phyloP scores from a whole-genome alignment of 1,140 invertebrate species.

The Samia ricini region DNA sequence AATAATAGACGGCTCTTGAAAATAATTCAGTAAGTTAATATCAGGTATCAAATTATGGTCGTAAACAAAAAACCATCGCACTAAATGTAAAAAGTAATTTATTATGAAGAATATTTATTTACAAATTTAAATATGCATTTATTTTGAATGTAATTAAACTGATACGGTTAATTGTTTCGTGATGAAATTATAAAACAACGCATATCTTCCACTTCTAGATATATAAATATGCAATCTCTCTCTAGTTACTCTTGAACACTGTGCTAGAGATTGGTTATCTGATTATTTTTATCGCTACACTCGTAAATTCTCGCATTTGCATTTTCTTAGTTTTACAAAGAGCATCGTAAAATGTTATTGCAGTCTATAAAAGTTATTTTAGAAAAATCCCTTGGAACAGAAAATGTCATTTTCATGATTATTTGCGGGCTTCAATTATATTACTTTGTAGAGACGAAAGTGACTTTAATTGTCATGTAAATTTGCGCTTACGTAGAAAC shows the following conservation, averaged over 20 bases:
- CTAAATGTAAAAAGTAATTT: too few species aligned
- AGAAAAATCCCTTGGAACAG: constrained; percentile 7
- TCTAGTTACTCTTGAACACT: background rate
- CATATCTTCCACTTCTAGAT: too few species aligned
- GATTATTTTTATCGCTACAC: constrained; percentile 8
- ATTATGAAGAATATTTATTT: too few species aligned
- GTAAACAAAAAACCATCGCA: too few species aligned
- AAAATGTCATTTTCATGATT: constrained; percentile 1
- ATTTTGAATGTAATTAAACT: too few species aligned
- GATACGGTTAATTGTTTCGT: background rate
- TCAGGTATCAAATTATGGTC: too few species aligned
- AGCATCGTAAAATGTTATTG: constrained; percentile 11
- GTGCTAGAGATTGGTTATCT: constrained; percentile 4
- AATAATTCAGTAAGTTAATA: too few species aligned
- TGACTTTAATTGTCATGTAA: background rate
- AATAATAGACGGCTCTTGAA: too few species aligned
- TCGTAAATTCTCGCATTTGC: constrained; percentile 12
- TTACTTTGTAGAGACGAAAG: background rate
- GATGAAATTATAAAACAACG: background rate
- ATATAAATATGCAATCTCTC: background rate
- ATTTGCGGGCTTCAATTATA: background rate
- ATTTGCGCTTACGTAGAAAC: background rate
- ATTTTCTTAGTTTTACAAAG: constrained; percentile 14
- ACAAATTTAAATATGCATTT: too few species aligned
- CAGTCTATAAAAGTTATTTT: constrained; percentile 4